Evolutionary conservation across 2,797 vertebrate genomes (phyloP), one percentile per base, ranked within the genome.

Genomic region (Pelobates cultripes): DNA sequence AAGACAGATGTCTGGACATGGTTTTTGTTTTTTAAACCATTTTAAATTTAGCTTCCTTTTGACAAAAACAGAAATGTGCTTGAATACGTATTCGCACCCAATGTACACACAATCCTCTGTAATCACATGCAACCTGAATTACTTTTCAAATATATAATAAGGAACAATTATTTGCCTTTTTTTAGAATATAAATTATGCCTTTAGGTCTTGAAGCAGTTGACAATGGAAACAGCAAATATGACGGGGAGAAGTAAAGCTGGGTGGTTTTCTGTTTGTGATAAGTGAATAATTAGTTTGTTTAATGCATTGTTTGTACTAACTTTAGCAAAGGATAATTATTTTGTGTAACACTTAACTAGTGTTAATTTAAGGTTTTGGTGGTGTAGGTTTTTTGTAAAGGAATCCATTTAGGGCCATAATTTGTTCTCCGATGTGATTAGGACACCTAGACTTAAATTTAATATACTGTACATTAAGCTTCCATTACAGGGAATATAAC

Each of bases 71-170:
- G 84, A 70, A 82, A 73, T 43, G 84, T 84, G 57, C 75, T 71
- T 64, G 86, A 85, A 87, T 83, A 12, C 44, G 7, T 70, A 84
- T 79, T 85, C 82, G 82, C 84, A 76, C 53, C 68, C 70, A 43
- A 15, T 73, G 82, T 82, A 83, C 12, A 77, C 83, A 81, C 86
- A 83, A 81, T 15, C 6, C 55, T 74, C 55, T 45, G 85, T 87
- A 90, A 87, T 87, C 81, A 87, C 55, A 85, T 85, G 86, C 73
- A 88, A 88, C 42, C 77, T 79, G 88, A 90, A 88, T 85, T 45
- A 57, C 76, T 88, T 86, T 71, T 64, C 73, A 84, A 85, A 83
- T 79, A 75, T 69, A 51, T 86, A 81, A 87, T 84, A 82, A 73
- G 88, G 76, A 85, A 87, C 77, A 83, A 88, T 85, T 77, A 81